These are phyloP conservation scores for Octopus sinensis DNA, from an alignment of 1,140 invertebrate genomes.

Conservation along the genomic window DNA sequence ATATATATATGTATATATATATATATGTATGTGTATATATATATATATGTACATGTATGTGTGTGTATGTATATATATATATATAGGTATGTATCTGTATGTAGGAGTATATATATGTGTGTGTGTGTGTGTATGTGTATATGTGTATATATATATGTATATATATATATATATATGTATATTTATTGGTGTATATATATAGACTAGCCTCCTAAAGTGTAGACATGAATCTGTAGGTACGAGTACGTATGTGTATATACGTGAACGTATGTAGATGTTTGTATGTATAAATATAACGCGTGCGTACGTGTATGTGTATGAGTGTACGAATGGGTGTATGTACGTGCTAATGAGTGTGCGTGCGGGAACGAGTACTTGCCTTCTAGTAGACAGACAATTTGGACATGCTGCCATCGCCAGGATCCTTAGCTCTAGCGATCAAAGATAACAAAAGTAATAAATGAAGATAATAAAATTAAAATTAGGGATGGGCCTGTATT, in stretches of 20 bases:
- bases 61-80: neutral
- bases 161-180: neutral
- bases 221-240: neutral
- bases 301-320: too few relatives aligned
- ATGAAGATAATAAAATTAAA: neutral
- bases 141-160: neutral
- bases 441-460: neutral
- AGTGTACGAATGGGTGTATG: too few relatives aligned
- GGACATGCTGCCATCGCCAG: too few relatives aligned
- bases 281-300: too few relatives aligned
- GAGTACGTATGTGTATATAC: neutral
- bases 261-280: neutral
- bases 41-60: neutral
- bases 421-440: too few relatives aligned
- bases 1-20: neutral
- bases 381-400: too few relatives aligned
- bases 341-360: too few relatives aligned
- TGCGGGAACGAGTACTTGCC: too few relatives aligned
- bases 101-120: neutral
- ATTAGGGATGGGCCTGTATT: neutral
- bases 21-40: neutral
- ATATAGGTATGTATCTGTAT: neutral
- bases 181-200: neutral
- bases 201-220: neutral
- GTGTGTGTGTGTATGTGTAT: neutral